Conservation (phyloP, 1,140 invertebrate species). For the Meloidogyne floridensis region DNA sequence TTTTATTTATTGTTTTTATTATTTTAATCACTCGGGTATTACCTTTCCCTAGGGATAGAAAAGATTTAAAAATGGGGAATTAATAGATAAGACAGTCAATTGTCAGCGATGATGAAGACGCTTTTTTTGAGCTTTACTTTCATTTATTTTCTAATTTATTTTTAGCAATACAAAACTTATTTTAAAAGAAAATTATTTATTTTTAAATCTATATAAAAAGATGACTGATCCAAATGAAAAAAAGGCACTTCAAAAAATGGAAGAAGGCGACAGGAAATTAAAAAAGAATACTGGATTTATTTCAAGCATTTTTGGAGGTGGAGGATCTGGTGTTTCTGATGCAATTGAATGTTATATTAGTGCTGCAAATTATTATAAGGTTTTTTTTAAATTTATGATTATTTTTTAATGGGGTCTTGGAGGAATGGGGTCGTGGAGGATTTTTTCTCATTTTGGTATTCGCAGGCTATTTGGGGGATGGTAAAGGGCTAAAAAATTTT, state of each 20-base stretch:
- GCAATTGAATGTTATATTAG: conserved; percentile 58
- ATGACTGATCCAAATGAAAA: conserved; percentile 61
- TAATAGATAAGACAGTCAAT: too few species aligned
- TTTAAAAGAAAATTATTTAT: neutral
- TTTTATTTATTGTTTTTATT: too few species aligned
- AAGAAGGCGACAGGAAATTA: conserved; percentile 60
- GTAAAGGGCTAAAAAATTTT: neutral
- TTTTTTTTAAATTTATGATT: neutral
- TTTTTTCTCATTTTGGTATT: too few species aligned
- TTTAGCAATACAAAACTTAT: neutral
- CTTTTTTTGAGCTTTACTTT: neutral
- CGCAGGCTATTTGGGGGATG: too few species aligned
- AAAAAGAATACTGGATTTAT: conserved; percentile 59
- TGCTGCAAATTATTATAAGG: conserved; percentile 41
- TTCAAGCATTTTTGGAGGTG: conserved; percentile 49
- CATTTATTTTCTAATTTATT: neutral
- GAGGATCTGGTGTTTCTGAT: conserved; percentile 34
- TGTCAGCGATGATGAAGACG: too few species aligned
- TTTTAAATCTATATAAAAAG: neutral
- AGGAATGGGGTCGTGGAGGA: too few species aligned
- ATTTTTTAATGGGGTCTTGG: too few species aligned
- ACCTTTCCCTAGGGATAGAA: too few species aligned
- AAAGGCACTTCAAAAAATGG: conserved; percentile 58
- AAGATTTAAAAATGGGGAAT: too few species aligned
- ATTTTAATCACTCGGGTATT: too few species aligned